These are phyloP conservation scores for Halisarca cf. caerulea DNA, from an alignment of 37 sponge, comb jelly and placozoan genomes.

Conservation along the genomic window DNA sequence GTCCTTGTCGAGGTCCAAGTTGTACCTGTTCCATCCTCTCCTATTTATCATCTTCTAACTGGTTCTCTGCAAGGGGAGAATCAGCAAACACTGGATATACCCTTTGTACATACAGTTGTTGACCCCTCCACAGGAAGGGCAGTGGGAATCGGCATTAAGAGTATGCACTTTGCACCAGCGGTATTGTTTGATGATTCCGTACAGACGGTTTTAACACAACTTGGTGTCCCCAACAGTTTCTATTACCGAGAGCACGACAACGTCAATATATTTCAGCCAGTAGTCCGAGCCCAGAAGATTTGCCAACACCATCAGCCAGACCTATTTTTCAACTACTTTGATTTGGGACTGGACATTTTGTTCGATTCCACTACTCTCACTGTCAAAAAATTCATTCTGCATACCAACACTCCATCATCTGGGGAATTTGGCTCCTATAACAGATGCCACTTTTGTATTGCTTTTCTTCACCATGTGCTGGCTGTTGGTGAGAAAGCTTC, in stretches of 20 bases:
- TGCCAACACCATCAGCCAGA: not conserved
- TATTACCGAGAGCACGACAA: slow-evolving; percentile 2
- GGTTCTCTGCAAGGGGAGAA: no score
- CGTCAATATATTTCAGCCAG: not conserved
- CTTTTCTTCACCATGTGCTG: not conserved
- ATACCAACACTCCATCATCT: not conserved
- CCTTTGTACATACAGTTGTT: not conserved
- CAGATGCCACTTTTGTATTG: slow-evolving; percentile 9
- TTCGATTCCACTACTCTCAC: not conserved
- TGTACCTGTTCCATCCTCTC: not conserved
- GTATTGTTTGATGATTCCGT: not conserved
- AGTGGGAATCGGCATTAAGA: not conserved
- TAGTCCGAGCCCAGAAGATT: no score
- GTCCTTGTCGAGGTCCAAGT: not conserved
- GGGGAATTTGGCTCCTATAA: slow-evolving; percentile 8
- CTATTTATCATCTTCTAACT: not conserved
- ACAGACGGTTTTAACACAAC: not conserved
- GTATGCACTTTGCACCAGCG: no score
- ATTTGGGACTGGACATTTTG: slow-evolving; percentile 8
- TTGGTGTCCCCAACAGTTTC: not conserved
- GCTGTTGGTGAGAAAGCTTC: not conserved
- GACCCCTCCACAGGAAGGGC: not conserved
- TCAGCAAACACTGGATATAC: not conserved
- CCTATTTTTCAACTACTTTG: slow-evolving; percentile 10
- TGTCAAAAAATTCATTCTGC: slow-evolving; percentile 4